Base-by-base conservation (phyloP, 2,113 vertebrate genomes). In the Empidonax alnorum region DNA sequence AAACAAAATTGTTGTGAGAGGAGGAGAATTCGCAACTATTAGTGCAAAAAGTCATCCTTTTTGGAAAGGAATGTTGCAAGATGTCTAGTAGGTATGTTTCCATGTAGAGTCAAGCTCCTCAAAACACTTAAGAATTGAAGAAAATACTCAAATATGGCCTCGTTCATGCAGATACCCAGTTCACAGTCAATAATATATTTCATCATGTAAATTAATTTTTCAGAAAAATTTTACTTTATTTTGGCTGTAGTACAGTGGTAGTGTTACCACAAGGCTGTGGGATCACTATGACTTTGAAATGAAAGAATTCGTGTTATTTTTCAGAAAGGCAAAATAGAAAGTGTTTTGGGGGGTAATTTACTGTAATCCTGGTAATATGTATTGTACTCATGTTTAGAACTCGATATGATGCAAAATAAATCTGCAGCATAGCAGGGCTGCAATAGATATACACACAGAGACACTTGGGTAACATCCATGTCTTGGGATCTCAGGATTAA, bases 81-180 rank as follows among this genome's bases (percentile, higher is more conserved):
- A 65, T 96, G 75, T 63, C 58, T 44, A 50, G 31, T 30, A 44
- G 90, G 91, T 96, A 89, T 75, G 91, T 97, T 97, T 96, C 96
- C 84, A 92, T 84, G 71, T 84, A 80, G 63, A 84, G 61, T 89
- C 53, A 65, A 28, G 66, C 58, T 79, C 94, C 58, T 96, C 68
- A 3, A 3, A 79, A 37, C 58, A 92, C 9, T 46, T 75, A 49
- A 53, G 20, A 18, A 39, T 61, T 39, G 24, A 39, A 84, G 17
- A 50, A 82, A 37, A 92, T 61, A 46, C 13, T 79, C 1, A 1
- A 50, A 5, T 31, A 31, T 27, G 63, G n/a, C 42, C 28, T 30
- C 27, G 82, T 30, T 75, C 65, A 9, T 62, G 63, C 50, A 62
- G 66, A 72, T 66, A 72, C 30, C 22, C 49, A 21, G 6, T 61